Percentiles rank a stretch among this genome's conserved stretches.
Evolutionary conservation across 2,113 vertebrate species (phyloP).

Genomic region (Cynocephalus volans): DNA sequence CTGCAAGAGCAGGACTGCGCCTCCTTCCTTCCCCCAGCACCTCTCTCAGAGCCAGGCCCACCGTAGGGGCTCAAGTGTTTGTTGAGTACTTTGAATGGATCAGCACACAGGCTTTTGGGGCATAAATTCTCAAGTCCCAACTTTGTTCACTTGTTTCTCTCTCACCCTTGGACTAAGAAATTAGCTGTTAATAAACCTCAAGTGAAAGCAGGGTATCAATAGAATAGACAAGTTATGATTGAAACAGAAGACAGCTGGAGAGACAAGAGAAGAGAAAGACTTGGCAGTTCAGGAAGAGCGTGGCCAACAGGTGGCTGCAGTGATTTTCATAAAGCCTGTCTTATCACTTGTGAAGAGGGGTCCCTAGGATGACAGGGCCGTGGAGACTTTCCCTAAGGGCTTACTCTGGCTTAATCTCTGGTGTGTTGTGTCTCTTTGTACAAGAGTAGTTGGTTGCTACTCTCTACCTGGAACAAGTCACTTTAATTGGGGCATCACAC

Average conservation of each 20-base stretch:
- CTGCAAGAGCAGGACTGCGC: background rate
- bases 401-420: background rate
- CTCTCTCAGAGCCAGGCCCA: no score
- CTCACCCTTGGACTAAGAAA: background rate
- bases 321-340: background rate
- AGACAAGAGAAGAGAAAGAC: background rate
- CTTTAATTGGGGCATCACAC: background rate
- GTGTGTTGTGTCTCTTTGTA: background rate
- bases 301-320: background rate
- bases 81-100: background rate
- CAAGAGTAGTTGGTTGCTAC: background rate
- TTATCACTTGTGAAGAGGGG: background rate
- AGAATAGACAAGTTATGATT: background rate
- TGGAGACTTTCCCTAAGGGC: background rate
- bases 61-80: background rate
- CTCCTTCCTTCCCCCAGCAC: background rate
- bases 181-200: background rate
- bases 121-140: background rate
- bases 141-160: background rate
- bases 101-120: background rate
- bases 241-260: background rate
- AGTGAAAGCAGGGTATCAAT: background rate
- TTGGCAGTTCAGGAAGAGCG: rapidly evolving
- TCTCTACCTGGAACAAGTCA: background rate
- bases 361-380: background rate